Base-by-base conservation (phyloP, 1,140 invertebrate species). In the Adelges cooleyi region DNA sequence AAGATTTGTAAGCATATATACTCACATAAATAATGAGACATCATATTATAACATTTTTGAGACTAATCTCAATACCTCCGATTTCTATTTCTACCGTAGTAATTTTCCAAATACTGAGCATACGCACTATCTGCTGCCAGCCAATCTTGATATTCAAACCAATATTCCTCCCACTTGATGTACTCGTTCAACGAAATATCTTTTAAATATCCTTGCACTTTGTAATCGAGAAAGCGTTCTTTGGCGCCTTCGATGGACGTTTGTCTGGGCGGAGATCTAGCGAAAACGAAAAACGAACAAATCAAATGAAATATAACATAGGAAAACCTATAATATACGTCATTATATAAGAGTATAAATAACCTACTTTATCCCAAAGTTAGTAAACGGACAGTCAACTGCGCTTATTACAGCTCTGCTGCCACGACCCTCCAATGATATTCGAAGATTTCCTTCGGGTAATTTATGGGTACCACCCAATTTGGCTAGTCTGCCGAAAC, bases 61-160 rank as follows among this genome's bases (percentile, higher is more conserved):
- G 56, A 42, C 8, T 62, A 40, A 22, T 62, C 56, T 48, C 56
- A 46, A 10, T 67, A 69, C 48, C 68, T 48, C 74, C 88, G 86
- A 72, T 87, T 89, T 68, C 85, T 86, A 33, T 5, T 33, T n/a
- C n/a, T n/a, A n/a, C n/a, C n/a, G n/a, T n/a, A n/a, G 22, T 62
- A 62, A 40, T 42, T 62, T 29, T 62, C 56, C 20, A 62, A 33
- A 48, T 62, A 42, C 15, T 23, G 40, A 62, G 44, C 56, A 62
- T 62, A 62, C 2, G 56, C 56, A 53, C 86, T 80, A 74, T 91
- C 88, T 27, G 86, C 83, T 71, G 90, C 88, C 66, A 91, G 75
- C 90, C 89, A 92, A 74, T 91, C 88, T 74, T 90, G 86, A 75
- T 92, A 92, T 71, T 89, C 87, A 75, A 90, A 91, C 88, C 89